Evolutionary conservation across 1,140 invertebrate genomes (phyloP), one percentile per base, ranked within the genome.

Genomic region (Sitodiplosis mosellana): DNA sequence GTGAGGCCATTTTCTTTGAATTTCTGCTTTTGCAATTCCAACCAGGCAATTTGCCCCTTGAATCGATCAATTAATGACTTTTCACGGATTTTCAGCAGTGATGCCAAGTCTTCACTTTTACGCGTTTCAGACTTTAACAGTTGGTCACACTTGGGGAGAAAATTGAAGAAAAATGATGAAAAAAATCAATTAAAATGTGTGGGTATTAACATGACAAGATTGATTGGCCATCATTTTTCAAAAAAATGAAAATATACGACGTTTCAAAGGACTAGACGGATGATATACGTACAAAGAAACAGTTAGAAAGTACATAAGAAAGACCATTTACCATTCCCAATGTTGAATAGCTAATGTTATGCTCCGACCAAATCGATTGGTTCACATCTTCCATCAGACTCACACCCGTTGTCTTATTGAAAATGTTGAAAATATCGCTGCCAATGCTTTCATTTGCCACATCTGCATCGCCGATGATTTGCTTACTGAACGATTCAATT

Each of bases 41-140:
- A 47, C 55, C 52, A 54, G 2, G 55, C 55, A 46, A 57, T 55
- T 50, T 57, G 54, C 8, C 55, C 53, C 22, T 54, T 54, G 10
- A 54, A 52, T 15, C 55, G 51, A 53, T 57, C 52, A 19, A 57
- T 38, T 27, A 57, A 40, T n/a, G 52, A 42, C 38, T 55, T 55
- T 41, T 57, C 54, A 1, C 55, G 51, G 33, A 55, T 52, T 52
- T 56, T 56, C 20, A 55, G 33, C 45, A 55, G 41, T 15, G 50
- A 44, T 1, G 45, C 18, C 33, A 55, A 50, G 44, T 55, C 47
- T n/a, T 53, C 48, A 1, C 50, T 48, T 22, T 53, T 53, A 11
- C 14, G 47, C 2, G 44, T 51, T 52, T 55, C 54, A 15, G 48
- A 49, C 46, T 53, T 38, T 15, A 53, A 44, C 21, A 55, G 33